phyloP scores from a whole-genome alignment of 2,888 invertebrate genomes.

The Orthosia cruda region DNA sequence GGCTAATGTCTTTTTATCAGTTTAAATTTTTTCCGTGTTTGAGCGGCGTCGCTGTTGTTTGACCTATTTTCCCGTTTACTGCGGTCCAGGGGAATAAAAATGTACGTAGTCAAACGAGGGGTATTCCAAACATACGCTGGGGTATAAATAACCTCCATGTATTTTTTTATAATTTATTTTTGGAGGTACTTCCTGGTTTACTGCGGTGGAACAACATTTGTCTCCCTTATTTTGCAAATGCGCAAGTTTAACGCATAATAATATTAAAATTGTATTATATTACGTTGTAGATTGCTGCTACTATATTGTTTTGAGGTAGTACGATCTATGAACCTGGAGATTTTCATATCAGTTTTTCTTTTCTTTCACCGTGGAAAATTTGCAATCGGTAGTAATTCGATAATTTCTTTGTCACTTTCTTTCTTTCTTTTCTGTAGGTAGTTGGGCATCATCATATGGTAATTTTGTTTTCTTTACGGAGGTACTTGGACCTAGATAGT shows the following conservation, averaged over 20 bases:
- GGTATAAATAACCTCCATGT: slow-evolving; percentile 52
- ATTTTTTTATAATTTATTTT: slow-evolving; percentile 62
- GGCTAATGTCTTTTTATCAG: slow-evolving; percentile 85
- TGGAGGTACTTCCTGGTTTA: slow-evolving; percentile 42
- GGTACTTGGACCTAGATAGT: background rate
- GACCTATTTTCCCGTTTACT: slow-evolving; percentile 71
- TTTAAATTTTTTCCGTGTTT: slow-evolving; percentile 79
- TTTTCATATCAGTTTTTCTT: background rate
- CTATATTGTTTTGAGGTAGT: slow-evolving; percentile 1
- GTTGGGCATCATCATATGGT: no score
- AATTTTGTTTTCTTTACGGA: no score
- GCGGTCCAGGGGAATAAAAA: slow-evolving; percentile 63
- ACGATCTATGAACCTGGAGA: background rate
- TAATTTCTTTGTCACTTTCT: no score
- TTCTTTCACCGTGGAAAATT: background rate
- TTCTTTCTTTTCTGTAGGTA: no score
- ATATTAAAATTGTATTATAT: slow-evolving; percentile 19
- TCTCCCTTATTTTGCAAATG: slow-evolving; percentile 50
- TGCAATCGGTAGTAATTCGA: no score
- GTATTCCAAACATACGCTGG: slow-evolving; percentile 48
- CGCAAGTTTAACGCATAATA: slow-evolving; percentile 39
- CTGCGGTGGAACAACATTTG: slow-evolving; percentile 7
- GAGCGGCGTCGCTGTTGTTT: slow-evolving; percentile 52
- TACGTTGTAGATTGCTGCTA: background rate
- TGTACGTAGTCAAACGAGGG: slow-evolving; percentile 57